A percentile compares a stretch with the other conserved stretches of the same genome.
phyloP scores from a whole-genome alignment of 2,888 invertebrate genomes.

The Acleris emargana region DNA sequence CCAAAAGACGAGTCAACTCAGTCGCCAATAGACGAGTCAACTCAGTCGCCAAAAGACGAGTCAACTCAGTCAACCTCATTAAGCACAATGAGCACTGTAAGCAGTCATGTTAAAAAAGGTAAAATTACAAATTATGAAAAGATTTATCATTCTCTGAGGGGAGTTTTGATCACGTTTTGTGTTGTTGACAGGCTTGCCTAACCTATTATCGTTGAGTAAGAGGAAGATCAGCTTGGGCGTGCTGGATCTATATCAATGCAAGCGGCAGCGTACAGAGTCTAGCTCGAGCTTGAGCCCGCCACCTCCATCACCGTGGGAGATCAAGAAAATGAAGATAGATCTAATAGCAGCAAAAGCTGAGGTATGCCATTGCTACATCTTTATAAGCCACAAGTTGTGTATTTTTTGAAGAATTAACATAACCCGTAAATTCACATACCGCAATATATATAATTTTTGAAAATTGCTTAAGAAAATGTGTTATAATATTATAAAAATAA shows the following conservation, averaged over 20 bases:
- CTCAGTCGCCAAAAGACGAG: conserved; percentile 66
- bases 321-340: conserved; percentile 85
- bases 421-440: too few relatives aligned
- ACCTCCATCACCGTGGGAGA: conserved; percentile 86
- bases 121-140: conserved; percentile 25
- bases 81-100: too few relatives aligned
- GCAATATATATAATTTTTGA: too few relatives aligned
- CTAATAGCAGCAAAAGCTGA: conserved; percentile 85
- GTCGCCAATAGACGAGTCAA: conserved; percentile 67
- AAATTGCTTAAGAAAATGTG: too few relatives aligned
- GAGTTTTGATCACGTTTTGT: not conserved
- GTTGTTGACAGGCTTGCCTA: conserved; percentile 58
- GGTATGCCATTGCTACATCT: conserved; percentile 52
- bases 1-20: conserved; percentile 65
- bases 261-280: conserved; percentile 66
- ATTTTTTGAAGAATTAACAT: too few relatives aligned
- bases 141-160: not conserved
- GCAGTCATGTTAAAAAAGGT: conserved; percentile 75
- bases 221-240: conserved; percentile 66
- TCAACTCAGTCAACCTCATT: conserved; percentile 58
- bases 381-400: too few relatives aligned
- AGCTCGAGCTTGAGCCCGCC: conserved; percentile 51
- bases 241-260: conserved; percentile 66
- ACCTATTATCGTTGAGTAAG: conserved; percentile 65
- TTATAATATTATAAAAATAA: too few relatives aligned